Conservation (phyloP, 1,140 invertebrate genomes). For the Diorhabda sublineata region DNA sequence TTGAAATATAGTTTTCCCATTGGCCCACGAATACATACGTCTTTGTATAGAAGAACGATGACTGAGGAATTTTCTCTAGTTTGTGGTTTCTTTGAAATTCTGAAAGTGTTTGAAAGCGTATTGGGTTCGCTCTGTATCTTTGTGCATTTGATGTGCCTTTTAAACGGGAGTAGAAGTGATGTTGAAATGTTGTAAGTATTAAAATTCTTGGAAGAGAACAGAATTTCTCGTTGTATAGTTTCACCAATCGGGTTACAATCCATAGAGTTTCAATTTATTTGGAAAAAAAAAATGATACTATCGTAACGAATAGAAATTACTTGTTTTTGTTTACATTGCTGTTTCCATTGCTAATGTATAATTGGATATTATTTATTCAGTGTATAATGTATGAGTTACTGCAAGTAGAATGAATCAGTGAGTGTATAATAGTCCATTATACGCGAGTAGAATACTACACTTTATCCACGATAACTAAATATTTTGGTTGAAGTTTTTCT, state of each 20-base stretch:
- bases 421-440: too few relatives aligned
- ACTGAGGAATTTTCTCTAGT: slow-evolving; percentile 28
- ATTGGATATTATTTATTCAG: too few relatives aligned
- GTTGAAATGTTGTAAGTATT: slow-evolving; percentile 9
- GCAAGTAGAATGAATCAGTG: too few relatives aligned
- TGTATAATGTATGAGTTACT: too few relatives aligned
- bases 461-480: too few relatives aligned
- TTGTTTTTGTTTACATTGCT: too few relatives aligned
- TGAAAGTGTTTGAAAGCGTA: slow-evolving; percentile 34
- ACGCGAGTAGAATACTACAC: too few relatives aligned
- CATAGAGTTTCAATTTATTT: background rate
- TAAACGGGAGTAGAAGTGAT: slow-evolving; percentile 11
- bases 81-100: slow-evolving; percentile 42
- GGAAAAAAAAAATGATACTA: background rate
- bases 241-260: background rate
- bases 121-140: slow-evolving; percentile 27
- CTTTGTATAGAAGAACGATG: slow-evolving; percentile 11
- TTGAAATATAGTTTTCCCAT: too few relatives aligned
- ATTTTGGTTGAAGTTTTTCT: too few relatives aligned
- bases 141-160: slow-evolving; percentile 29
- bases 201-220: slow-evolving; percentile 9
- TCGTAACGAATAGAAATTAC: background rate
- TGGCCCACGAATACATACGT: background rate
- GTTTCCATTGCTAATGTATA: too few relatives aligned
- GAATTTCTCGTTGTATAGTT: background rate